Percentiles rank a stretch among this genome's conserved stretches.
Conservation (phyloP, 2,113 vertebrate species). For the Aegotheles bennettii region DNA sequence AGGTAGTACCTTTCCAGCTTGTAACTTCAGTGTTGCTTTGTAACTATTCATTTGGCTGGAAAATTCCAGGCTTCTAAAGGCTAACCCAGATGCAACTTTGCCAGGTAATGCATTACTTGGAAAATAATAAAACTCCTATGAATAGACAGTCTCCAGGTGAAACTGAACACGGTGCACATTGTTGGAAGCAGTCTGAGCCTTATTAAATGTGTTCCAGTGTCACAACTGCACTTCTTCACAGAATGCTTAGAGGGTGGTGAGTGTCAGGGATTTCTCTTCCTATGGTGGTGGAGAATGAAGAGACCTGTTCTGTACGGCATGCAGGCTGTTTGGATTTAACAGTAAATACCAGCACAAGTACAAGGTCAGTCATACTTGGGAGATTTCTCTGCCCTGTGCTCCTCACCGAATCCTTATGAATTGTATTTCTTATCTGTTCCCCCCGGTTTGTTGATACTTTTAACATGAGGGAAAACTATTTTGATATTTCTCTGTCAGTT, state of each 20-base stretch:
- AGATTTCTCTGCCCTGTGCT: not conserved
- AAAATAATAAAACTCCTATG: not conserved
- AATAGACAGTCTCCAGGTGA: not conserved
- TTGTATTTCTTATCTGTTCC: not conserved
- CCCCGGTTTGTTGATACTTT: constrained; percentile 1
- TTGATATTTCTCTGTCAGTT: constrained; percentile 60
- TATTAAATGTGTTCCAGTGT: not conserved
- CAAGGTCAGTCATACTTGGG: not conserved
- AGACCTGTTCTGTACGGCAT: not conserved
- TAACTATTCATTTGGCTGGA: constrained; percentile 29
- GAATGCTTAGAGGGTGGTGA: not conserved
- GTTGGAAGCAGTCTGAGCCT: not conserved
- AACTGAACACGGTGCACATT: not conserved
- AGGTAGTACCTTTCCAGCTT: constrained; percentile 15
- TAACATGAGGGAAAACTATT: constrained; percentile 54
- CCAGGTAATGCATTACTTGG: constrained; percentile 29
- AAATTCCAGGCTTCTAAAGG: not conserved
- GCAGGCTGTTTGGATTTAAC: not conserved
- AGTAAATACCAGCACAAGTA: not conserved
- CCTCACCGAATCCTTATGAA: not conserved
- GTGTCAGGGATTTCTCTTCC: not conserved
- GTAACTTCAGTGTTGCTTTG: not conserved
- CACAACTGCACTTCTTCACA: not conserved
- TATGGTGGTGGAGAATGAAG: not conserved
- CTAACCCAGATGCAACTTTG: not conserved